phyloP scores from a whole-genome alignment of 2,888 invertebrate species.

The Venusia cambrica region DNA sequence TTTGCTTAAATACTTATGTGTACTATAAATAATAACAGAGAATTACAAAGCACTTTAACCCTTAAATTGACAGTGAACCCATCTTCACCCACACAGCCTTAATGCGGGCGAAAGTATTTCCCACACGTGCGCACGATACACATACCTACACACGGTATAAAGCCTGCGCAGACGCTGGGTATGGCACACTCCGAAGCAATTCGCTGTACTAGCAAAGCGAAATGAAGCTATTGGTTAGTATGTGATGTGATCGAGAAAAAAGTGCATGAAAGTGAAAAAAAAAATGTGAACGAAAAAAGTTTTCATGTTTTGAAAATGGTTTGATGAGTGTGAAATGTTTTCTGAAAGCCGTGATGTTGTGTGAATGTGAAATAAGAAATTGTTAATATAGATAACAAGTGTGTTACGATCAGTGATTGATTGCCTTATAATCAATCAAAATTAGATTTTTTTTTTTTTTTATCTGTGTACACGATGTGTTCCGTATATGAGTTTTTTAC shows the following conservation, averaged over 20 bases:
- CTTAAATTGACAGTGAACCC: constrained; percentile 25
- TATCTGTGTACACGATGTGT: too few relatives aligned
- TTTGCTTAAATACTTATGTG: too few relatives aligned
- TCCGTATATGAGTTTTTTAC: too few relatives aligned
- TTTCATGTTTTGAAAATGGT: constrained; percentile 3
- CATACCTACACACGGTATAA: constrained; percentile 66
- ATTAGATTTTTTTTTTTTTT: too few relatives aligned
- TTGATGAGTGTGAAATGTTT: neutral
- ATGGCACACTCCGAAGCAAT: constrained; percentile 65
- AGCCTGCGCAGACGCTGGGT: constrained; percentile 46
- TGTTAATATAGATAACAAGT: too few relatives aligned
- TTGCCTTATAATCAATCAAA: too few relatives aligned
- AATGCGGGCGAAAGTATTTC: constrained; percentile 69
- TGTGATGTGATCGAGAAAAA: constrained; percentile 19
- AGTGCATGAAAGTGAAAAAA: constrained; percentile 8
- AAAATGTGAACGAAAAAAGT: constrained; percentile 7
- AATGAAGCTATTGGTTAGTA: constrained; percentile 76
- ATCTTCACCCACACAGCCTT: constrained; percentile 44
- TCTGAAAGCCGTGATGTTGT: too few relatives aligned
- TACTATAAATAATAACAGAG: too few relatives aligned
- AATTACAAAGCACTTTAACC: constrained; percentile 1
- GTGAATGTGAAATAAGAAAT: too few relatives aligned
- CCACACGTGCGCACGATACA: constrained; percentile 63
- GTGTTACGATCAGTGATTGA: too few relatives aligned
- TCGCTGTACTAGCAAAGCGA: constrained; percentile 76